These are phyloP conservation scores for Ophthalmolycus amberensis DNA, from an alignment of 2,113 vertebrate genomes.

Conservation along the genomic window DNA sequence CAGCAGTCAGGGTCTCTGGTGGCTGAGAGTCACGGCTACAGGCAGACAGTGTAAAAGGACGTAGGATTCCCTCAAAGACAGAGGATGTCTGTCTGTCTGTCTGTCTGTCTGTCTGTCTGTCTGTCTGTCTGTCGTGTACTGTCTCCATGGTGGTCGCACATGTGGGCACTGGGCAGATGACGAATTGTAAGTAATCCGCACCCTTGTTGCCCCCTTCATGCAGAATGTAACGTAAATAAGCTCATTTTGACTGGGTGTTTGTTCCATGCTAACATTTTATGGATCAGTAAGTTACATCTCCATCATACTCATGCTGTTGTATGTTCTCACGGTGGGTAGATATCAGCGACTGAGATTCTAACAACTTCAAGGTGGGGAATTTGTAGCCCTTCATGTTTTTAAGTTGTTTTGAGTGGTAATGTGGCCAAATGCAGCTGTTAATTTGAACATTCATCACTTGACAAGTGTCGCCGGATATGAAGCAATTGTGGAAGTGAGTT, in stretches of 20 bases:
- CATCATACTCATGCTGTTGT: not conserved
- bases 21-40: slow-evolving; percentile 55
- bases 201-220: not conserved
- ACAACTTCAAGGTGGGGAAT: not conserved
- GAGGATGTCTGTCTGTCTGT: not conserved
- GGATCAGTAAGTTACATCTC: not conserved
- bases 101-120: not conserved
- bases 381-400: not conserved
- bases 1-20: slow-evolving; percentile 56
- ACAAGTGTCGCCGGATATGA: slow-evolving; percentile 14
- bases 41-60: slow-evolving; percentile 50
- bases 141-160: not conserved
- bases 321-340: not conserved
- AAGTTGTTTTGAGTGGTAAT: not conserved
- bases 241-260: not conserved
- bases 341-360: slow-evolving; percentile 14
- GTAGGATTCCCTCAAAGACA: slow-evolving; percentile 63
- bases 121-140: not conserved
- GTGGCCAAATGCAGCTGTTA: slow-evolving; percentile 22
- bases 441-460: slow-evolving; percentile 23
- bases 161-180: not conserved
- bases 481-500: slow-evolving; percentile 67
- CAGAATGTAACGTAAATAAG: not conserved
- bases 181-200: no score
- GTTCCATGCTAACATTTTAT: not conserved